A percentile compares a stretch with the other conserved stretches of the same genome.
Evolutionary conservation across 1,140 invertebrate species (phyloP).

Genomic region (Anoplolepis gracilipes): DNA sequence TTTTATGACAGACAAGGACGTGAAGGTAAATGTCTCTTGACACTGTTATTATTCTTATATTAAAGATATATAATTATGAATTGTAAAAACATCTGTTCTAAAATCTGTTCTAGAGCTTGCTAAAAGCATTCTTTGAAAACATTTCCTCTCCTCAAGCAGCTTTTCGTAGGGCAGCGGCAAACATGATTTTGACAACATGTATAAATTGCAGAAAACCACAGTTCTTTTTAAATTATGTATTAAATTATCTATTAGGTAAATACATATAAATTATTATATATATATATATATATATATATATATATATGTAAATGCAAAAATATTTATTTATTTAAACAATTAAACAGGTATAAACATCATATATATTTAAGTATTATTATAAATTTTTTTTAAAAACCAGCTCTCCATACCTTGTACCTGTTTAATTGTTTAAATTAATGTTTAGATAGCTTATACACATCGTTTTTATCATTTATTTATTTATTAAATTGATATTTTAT

Average conservation of each 20-base stretch:
- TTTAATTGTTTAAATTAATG: too few species aligned
- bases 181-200: slow-evolving; percentile 89
- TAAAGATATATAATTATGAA: slow-evolving; percentile 41
- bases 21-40: slow-evolving; percentile 86
- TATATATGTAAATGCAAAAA: neutral
- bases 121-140: slow-evolving; percentile 90
- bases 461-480: too few species aligned
- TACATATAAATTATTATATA: neutral
- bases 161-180: slow-evolving; percentile 88
- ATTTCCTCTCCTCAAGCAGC: slow-evolving; percentile 87
- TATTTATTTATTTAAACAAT: slow-evolving; percentile 44
- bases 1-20: slow-evolving; percentile 91
- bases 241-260: slow-evolving; percentile 85
- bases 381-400: too few species aligned
- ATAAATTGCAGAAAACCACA: slow-evolving; percentile 88
- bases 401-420: too few species aligned
- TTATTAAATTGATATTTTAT: slow-evolving; percentile 73
- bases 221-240: slow-evolving; percentile 88
- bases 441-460: too few species aligned
- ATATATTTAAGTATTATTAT: too few species aligned
- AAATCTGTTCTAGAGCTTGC: slow-evolving; percentile 84
- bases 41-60: neutral
- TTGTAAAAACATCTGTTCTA: slow-evolving; percentile 63
- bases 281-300: neutral
- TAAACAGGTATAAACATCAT: too few species aligned